A percentile compares a stretch with the other conserved stretches of the same genome.
Conservation (phyloP, 2,797 vertebrate genomes). For the Carapus acus region DNA sequence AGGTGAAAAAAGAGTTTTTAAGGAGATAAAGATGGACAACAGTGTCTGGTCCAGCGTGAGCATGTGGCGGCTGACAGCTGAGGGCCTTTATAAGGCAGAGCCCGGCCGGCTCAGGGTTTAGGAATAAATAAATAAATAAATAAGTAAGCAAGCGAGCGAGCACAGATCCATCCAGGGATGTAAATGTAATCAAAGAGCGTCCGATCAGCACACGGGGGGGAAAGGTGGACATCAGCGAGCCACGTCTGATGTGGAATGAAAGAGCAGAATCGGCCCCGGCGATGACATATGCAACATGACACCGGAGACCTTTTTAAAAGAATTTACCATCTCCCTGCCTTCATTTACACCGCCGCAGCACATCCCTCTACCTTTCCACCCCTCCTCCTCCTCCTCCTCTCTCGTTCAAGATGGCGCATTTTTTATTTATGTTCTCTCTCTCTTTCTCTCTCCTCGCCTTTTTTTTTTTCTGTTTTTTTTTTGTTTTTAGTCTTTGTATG, state of each 20-base stretch:
- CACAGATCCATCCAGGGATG: background rate
- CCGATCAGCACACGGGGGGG: background rate
- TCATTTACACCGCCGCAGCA: constrained; percentile 17
- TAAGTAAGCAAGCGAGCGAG: background rate
- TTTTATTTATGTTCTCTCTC: constrained; percentile 64
- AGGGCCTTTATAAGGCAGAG: constrained; percentile 3
- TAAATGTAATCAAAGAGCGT: background rate
- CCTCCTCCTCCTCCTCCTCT: constrained; percentile 42
- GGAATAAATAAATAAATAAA: background rate
- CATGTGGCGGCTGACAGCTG: constrained; percentile 16
- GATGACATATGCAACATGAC: constrained; percentile 48
- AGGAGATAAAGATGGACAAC: constrained; percentile 58
- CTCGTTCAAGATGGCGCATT: constrained; percentile 55
- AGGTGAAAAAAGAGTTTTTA: constrained; percentile 32
- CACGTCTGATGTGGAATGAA: constrained; percentile 20
- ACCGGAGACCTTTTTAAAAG: constrained; percentile 60
- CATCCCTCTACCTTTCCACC: constrained; percentile 44
- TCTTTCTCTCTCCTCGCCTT: too few species aligned
- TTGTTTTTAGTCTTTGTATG: constrained; percentile 71
- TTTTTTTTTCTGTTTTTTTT: constrained; percentile 62
- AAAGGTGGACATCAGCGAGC: background rate
- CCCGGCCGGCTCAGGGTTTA: constrained; percentile 2
- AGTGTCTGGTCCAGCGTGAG: constrained; percentile 39
- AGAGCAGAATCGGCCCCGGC: constrained; percentile 21
- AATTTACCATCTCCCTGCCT: constrained; percentile 43